Percentiles rank a stretch among this genome's conserved stretches.
phyloP scores from a whole-genome alignment of 1,140 invertebrate genomes.

The Agrilus planipennis region DNA sequence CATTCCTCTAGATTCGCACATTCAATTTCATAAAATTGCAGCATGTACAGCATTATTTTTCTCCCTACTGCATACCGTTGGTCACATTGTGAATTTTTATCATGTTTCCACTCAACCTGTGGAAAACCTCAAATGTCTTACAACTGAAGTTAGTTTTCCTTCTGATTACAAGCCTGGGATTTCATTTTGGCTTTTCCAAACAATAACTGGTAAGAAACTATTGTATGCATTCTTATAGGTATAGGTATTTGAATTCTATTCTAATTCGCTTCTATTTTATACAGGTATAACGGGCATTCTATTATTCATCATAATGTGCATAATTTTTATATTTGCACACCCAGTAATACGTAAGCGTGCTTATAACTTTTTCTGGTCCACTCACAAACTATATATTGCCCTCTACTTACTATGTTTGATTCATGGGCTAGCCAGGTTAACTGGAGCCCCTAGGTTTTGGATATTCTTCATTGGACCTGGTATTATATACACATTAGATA shows the following conservation, averaged over 20 bases:
- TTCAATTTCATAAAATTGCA: constrained; percentile 97
- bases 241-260: neutral
- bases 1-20: constrained; percentile 93
- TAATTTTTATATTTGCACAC: constrained; percentile 96
- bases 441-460: constrained; percentile 88
- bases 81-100: constrained; percentile 98
- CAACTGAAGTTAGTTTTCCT: constrained; percentile 86
- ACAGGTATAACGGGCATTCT: constrained; percentile 87
- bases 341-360: constrained; percentile 86
- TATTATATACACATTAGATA: constrained; percentile 80
- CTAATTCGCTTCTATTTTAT: constrained; percentile 31
- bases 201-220: constrained; percentile 64
- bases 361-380: constrained; percentile 94
- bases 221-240: too few species aligned
- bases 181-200: constrained; percentile 89
- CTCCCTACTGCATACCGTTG: constrained; percentile 80
- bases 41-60: constrained; percentile 95
- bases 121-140: constrained; percentile 87
- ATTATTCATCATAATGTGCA: constrained; percentile 85
- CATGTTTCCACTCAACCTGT: constrained; percentile 95
- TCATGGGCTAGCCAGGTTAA: constrained; percentile 89
- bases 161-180: constrained; percentile 86
- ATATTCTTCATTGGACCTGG: constrained; percentile 92
- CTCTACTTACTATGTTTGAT: constrained; percentile 85
- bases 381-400: constrained; percentile 87